phyloP scores from a whole-genome alignment of 2,888 invertebrate species.

The Folsomia candida region DNA sequence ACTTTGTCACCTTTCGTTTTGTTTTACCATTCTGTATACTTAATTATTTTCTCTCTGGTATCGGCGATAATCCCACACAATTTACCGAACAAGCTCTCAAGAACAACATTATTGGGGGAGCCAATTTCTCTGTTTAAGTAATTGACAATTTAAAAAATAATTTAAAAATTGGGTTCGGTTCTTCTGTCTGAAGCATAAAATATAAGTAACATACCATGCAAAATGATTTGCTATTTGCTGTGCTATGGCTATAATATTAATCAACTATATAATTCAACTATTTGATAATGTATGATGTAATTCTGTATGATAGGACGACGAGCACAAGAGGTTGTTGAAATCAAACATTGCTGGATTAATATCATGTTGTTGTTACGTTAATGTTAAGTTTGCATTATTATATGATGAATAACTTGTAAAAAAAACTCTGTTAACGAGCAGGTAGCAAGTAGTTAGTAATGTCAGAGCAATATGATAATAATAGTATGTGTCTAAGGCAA shows the following conservation, averaged over 20 bases:
- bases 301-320: slow-evolving; percentile 16
- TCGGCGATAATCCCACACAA: not conserved
- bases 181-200: not conserved
- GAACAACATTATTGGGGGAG: not conserved
- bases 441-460: slow-evolving; percentile 20
- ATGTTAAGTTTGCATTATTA: slow-evolving; percentile 14
- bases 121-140: not conserved
- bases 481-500: slow-evolving; percentile 22
- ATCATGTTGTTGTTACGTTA: slow-evolving; percentile 2
- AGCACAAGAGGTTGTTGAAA: not conserved
- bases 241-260: slow-evolving; percentile 27
- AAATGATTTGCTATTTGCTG: slow-evolving; percentile 27
- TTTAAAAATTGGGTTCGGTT: not conserved
- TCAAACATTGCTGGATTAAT: slow-evolving; percentile 22
- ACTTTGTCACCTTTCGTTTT: too few relatives aligned
- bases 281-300: slow-evolving; percentile 21
- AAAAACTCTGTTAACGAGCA: slow-evolving; percentile 13
- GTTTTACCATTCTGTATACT: not conserved
- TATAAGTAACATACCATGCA: slow-evolving; percentile 10
- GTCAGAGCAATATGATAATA: slow-evolving; percentile 19
- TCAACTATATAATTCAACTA: slow-evolving; percentile 13
- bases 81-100: not conserved
- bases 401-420: slow-evolving; percentile 6
- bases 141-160: not conserved
- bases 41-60: not conserved